phyloP scores from a whole-genome alignment of 2,797 vertebrate genomes.

The Poeciliopsis paucimaculata region DNA sequence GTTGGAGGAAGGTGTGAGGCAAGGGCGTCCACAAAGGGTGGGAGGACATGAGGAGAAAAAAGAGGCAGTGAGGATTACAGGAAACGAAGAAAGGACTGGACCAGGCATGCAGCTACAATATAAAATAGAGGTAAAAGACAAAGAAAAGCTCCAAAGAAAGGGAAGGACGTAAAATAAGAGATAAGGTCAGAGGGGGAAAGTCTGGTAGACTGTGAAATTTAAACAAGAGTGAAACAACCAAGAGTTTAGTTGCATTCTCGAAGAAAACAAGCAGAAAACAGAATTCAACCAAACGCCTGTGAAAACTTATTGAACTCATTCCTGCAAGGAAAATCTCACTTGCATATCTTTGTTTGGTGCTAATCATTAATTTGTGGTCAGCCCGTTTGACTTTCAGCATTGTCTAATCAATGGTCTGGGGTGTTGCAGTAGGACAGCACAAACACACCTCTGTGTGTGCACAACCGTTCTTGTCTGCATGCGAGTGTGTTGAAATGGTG shows the following conservation, averaged over 20 bases:
- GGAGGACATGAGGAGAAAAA: conserved; percentile 47
- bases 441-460: conserved; percentile 34
- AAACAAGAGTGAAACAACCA: neutral
- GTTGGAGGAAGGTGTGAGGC: conserved; percentile 71
- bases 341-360: conserved; percentile 37
- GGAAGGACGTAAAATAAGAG: conserved; percentile 15
- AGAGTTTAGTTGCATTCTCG: neutral
- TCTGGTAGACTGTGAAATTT: neutral
- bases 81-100: conserved; percentile 28
- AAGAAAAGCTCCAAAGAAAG: conserved; percentile 24
- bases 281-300: neutral
- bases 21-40: conserved; percentile 65
- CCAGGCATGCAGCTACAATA: conserved; percentile 8
- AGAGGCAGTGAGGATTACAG: conserved; percentile 39
- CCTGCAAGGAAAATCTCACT: conserved; percentile 25
- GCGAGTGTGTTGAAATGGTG: conserved; percentile 50
- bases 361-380: conserved; percentile 69
- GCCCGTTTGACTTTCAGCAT: conserved; percentile 64
- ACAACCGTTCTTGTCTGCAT: conserved; percentile 30
- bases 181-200: neutral
- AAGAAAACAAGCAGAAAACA: neutral
- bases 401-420: conserved; percentile 70
- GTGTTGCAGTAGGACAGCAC: conserved; percentile 56
- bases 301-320: neutral
- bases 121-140: conserved; percentile 23